A percentile compares a stretch with the other conserved stretches of the same genome.
Conservation (phyloP, 2,797 vertebrate species). For the Pangasius mekongensis region DNA sequence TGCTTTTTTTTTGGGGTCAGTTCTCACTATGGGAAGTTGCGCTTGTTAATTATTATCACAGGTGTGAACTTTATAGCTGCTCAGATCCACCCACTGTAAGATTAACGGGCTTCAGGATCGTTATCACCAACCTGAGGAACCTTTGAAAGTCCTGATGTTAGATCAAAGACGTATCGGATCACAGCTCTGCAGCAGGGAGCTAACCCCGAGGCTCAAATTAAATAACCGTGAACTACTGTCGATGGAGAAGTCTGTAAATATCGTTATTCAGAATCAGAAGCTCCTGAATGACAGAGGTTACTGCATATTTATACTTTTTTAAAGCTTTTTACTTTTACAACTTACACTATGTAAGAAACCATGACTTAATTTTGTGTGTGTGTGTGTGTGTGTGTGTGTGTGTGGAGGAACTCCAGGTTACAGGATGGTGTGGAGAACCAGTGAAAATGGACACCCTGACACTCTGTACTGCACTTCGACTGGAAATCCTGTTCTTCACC, state of each 20-base stretch:
- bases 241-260: background rate
- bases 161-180: background rate
- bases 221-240: background rate
- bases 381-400: constrained; percentile 5
- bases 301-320: background rate
- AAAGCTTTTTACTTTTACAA: background rate
- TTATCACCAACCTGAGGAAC: background rate
- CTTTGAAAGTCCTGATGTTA: background rate
- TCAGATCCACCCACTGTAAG: background rate
- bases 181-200: background rate
- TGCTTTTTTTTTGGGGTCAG: background rate
- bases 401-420: background rate
- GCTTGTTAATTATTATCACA: background rate
- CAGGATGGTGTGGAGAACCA: constrained; percentile 42
- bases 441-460: background rate
- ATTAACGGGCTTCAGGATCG: background rate
- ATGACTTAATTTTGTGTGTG: background rate
- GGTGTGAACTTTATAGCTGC: background rate
- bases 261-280: background rate
- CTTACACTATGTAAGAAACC: background rate
- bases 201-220: background rate
- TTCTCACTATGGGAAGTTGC: background rate
- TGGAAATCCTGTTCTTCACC: constrained; percentile 59
- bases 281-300: background rate
- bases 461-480: constrained; percentile 1